phyloP scores from a whole-genome alignment of 2,797 vertebrate genomes.

The Sternotherus odoratus region DNA sequence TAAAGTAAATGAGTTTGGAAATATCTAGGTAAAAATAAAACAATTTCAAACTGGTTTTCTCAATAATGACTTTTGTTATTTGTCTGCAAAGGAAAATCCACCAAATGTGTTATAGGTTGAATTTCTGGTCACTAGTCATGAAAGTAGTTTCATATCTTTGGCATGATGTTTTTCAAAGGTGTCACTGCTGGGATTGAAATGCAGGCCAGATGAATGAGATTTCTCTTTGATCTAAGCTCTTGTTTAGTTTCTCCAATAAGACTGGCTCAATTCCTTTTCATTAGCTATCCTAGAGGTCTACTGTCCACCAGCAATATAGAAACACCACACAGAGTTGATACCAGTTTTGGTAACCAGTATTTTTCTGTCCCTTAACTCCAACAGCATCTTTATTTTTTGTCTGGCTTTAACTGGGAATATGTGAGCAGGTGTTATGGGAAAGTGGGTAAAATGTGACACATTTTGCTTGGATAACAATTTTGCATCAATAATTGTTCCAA shows the following conservation, averaged over 20 bases:
- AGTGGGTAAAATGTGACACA: constrained; percentile 55
- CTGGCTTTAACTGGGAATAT: constrained; percentile 57
- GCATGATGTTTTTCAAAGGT: neutral
- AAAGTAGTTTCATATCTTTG: neutral
- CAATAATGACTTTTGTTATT: neutral
- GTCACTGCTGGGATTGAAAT: rapidly evolving
- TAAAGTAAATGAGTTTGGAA: neutral
- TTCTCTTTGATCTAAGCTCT: neutral
- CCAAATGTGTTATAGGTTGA: neutral
- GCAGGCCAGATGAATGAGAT: neutral
- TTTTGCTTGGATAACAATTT: constrained; percentile 63
- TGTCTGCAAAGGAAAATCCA: neutral
- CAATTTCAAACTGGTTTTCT: neutral
- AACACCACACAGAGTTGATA: neutral
- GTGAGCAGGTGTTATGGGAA: constrained; percentile 65
- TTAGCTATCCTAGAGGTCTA: neutral
- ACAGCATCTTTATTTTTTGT: neutral
- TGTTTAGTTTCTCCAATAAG: neutral
- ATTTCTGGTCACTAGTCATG: neutral
- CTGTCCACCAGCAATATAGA: neutral
- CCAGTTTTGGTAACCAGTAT: neutral
- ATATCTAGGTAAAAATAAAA: neutral
- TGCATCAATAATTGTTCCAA: constrained; percentile 69
- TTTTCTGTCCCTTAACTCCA: neutral
- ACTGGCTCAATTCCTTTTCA: constrained; percentile 3